Evolutionary conservation across 2,888 invertebrate species (phyloP), one percentile per base, ranked within the genome.

Genomic region (Tipula lateralis): DNA sequence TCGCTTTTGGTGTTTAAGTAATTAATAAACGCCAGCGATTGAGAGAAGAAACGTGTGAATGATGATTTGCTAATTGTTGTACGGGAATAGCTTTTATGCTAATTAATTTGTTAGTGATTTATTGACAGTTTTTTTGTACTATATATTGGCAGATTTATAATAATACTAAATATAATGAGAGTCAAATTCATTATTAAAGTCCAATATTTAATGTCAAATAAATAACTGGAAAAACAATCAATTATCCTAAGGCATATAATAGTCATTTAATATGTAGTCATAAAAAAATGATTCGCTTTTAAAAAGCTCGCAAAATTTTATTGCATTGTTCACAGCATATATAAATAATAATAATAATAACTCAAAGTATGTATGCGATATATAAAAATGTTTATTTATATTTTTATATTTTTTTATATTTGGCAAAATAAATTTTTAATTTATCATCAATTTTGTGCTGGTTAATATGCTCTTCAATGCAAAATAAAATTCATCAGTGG

Each of bases 21-120:
- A 66, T 66, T 66, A 66, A 66, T 24, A 66, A 66, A 66, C 19
- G 24, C 66, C 66, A 66, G 24, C 16, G 66, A 66, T 66, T 24
- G 19, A 7, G 12, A 66, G 66, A 66, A n/a, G n/a, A n/a, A n/a
- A n/a, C n/a, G n/a, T n/a, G n/a, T 44, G 16, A 44, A 44, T 66
- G 66, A 24, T 66, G 66, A 24, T 66, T 50, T 50, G 9, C 1
- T 19, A 50, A 50, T 50, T 50, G 50, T 50, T 50, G 19, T 66
- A n/a, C n/a, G 66, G 39, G 24, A 66, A 66, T 66, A 66, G 66
- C 66, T 66, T 66, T 66, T 66, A 66, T 24, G 66, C 66, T 66
- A 66, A 66, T 66, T 66, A 66, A 24, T 9, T 66, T 66, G 24
- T 24, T 24, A 66, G 16, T 50, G 50, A 50, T 50, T 50, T 50